phyloP scores from a whole-genome alignment of 64 coral and sea anemone genomes.

The Montipora foliosa region DNA sequence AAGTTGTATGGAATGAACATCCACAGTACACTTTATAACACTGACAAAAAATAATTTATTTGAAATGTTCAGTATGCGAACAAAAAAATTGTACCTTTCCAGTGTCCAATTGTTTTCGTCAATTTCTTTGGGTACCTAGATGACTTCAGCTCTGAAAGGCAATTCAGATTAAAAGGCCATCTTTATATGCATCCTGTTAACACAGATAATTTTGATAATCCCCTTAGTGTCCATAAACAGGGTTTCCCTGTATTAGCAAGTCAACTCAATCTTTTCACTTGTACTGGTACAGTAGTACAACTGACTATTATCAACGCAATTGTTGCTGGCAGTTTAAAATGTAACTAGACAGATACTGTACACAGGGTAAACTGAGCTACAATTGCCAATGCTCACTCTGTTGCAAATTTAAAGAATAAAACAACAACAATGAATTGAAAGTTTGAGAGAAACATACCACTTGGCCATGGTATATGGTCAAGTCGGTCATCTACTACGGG shows the following conservation, averaged over 20 bases:
- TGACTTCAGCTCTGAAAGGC: slow-evolving; percentile 38
- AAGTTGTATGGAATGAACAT: not conserved
- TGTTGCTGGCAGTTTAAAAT: not conserved
- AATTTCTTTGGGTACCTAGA: slow-evolving; percentile 55
- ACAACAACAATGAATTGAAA: not conserved
- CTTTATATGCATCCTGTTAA: not conserved
- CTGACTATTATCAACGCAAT: not conserved
- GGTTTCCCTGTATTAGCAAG: not conserved
- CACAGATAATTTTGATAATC: not conserved
- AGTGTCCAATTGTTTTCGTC: slow-evolving; percentile 31
- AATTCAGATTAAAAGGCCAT: not conserved
- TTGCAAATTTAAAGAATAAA: not conserved
- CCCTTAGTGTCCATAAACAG: not conserved
- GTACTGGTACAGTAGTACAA: not conserved
- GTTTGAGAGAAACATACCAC: not conserved
- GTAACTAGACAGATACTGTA: not conserved
- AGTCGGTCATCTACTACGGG: slow-evolving; percentile 14
- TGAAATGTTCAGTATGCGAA: too few relatives aligned
- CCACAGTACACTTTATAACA: too few relatives aligned
- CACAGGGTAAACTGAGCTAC: not conserved
- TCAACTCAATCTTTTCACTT: too few relatives aligned
- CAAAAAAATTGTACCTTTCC: slow-evolving; percentile 37
- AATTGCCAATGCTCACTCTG: not conserved
- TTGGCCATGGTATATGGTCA: slow-evolving; percentile 48
- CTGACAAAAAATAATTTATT: too few relatives aligned